Conservation (phyloP, 2,888 invertebrate genomes). For the Blastobasis lacticolella region DNA sequence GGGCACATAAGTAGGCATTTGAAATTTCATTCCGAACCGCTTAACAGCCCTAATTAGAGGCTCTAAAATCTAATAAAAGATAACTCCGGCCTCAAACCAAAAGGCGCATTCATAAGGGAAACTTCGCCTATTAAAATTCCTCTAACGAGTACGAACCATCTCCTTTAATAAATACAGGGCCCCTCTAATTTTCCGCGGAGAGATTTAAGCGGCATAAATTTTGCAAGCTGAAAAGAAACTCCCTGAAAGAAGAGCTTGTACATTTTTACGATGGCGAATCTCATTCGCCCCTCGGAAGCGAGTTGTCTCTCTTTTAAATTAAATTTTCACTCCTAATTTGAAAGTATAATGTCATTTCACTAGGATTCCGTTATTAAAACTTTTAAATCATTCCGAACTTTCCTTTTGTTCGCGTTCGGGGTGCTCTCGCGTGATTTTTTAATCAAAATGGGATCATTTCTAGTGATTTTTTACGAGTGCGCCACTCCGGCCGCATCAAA, state of each 20-base stretch:
- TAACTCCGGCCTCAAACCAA: conserved; percentile 57
- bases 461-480: conserved; percentile 72
- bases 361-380: conserved; percentile 75
- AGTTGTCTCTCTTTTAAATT: conserved; percentile 75
- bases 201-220: conserved; percentile 71
- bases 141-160: conserved; percentile 66
- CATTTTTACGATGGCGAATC: conserved; percentile 69
- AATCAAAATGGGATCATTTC: conserved; percentile 72
- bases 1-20: conserved; percentile 36
- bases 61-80: conserved; percentile 67
- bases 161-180: conserved; percentile 68
- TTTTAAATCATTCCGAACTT: conserved; percentile 73
- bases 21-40: conserved; percentile 54
- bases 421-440: conserved; percentile 68
- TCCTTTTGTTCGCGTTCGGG: conserved; percentile 51
- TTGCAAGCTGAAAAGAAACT: conserved; percentile 69
- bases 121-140: conserved; percentile 70
- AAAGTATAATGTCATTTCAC: conserved; percentile 76
- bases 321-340: conserved; percentile 76
- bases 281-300: conserved; percentile 64
- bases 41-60: conserved; percentile 63
- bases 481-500: conserved; percentile 65
- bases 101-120: conserved; percentile 68
- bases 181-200: conserved; percentile 67
- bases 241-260: conserved; percentile 67